These are phyloP conservation scores for Cyprinodon brontotheroides DNA, from an alignment of 2,113 vertebrate genomes.

Conservation along the genomic window DNA sequence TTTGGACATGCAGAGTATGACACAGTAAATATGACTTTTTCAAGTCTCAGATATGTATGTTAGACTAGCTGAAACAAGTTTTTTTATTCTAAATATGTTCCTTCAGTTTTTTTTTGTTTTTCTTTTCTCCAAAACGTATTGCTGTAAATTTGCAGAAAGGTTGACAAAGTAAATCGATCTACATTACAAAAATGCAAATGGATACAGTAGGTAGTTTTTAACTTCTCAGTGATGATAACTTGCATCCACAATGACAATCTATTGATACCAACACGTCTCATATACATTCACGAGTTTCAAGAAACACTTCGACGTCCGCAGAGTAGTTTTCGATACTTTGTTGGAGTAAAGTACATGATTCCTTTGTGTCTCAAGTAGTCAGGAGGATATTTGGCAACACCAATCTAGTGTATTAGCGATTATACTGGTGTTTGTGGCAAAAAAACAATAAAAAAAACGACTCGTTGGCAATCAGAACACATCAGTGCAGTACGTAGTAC, in stretches of 20 bases:
- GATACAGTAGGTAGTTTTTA: constrained; percentile 78
- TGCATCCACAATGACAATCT: constrained; percentile 77
- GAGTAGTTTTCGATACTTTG: constrained; percentile 44
- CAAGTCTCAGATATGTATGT: constrained; percentile 81
- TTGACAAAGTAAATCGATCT: constrained; percentile 75
- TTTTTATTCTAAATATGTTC: constrained; percentile 62
- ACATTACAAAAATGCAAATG: constrained; percentile 77
- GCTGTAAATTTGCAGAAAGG: constrained; percentile 79
- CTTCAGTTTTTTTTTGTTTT: constrained; percentile 25
- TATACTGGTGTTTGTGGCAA: constrained; percentile 64
- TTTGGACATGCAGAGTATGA: constrained; percentile 78
- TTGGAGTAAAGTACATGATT: constrained; percentile 44
- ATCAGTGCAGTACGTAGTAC: constrained; percentile 49
- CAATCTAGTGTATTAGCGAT: constrained; percentile 53
- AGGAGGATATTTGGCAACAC: constrained; percentile 75
- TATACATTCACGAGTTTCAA: constrained; percentile 73
- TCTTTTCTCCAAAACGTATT: constrained; percentile 69
- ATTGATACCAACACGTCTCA: constrained; percentile 73
- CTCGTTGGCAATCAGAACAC: constrained; percentile 74
- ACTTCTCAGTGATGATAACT: constrained; percentile 72
- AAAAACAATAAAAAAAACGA: constrained; percentile 24
- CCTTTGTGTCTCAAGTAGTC: constrained; percentile 67
- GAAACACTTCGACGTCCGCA: constrained; percentile 66
- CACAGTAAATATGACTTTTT: constrained; percentile 79
- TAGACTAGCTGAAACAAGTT: constrained; percentile 76